These are phyloP conservation scores for Schizopygopsis pylzovi DNA, from an alignment of 2,797 vertebrate genomes.

Conservation along the genomic window DNA sequence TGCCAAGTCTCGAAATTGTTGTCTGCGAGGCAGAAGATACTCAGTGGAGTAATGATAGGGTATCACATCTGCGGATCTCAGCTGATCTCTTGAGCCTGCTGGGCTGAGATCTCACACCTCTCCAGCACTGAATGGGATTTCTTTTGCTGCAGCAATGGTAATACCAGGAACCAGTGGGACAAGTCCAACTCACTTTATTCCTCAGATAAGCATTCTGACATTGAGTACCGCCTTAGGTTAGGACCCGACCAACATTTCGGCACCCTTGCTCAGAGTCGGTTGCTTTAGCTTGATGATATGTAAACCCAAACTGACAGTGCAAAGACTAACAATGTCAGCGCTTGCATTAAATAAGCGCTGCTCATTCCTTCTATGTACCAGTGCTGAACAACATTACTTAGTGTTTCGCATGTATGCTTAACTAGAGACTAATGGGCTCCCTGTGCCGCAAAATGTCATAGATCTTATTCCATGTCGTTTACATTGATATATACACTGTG, in stretches of 20 bases:
- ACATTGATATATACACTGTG: background rate
- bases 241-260: conserved; percentile 20
- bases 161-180: background rate
- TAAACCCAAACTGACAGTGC: conserved; percentile 18
- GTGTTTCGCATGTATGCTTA: background rate
- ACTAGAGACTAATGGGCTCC: conserved; percentile 24
- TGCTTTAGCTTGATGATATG: conserved; percentile 29
- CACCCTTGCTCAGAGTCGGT: background rate
- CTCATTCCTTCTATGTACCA: background rate
- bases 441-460: background rate
- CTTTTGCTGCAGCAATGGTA: background rate
- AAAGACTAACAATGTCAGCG: conserved; percentile 25
- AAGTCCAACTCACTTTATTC: conserved; percentile 31
- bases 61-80: conserved; percentile 42
- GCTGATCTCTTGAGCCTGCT: conserved; percentile 52
- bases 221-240: conserved; percentile 30
- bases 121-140: conserved; percentile 34
- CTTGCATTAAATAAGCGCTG: conserved; percentile 20
- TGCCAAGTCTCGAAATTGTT: background rate
- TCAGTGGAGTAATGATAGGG: conserved; percentile 53
- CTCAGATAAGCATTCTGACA: conserved; percentile 32
- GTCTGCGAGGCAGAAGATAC: conserved; percentile 29
- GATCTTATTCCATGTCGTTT: conserved; percentile 22
- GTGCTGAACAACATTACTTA: background rate
- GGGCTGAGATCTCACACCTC: conserved; percentile 45